phyloP scores from a whole-genome alignment of 2,888 invertebrate genomes.

The Leptopilina syphax region DNA sequence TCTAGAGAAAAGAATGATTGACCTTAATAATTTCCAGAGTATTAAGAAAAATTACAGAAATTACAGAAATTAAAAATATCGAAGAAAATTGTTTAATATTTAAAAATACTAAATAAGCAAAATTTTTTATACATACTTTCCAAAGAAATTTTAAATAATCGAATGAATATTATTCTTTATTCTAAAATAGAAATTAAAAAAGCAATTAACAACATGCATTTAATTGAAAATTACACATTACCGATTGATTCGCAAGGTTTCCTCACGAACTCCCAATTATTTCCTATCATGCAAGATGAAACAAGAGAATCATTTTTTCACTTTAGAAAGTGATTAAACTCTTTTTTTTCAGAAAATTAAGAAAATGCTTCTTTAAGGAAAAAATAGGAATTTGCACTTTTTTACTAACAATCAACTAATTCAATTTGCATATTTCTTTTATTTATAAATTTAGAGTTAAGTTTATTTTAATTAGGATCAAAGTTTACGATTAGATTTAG shows the following conservation, averaged over 20 bases:
- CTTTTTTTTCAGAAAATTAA: neutral
- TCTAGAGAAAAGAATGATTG: neutral
- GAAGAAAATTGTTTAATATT: neutral
- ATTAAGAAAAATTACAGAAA: neutral
- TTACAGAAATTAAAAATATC: neutral
- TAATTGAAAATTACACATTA: slow-evolving; percentile 64
- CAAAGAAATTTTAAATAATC: neutral
- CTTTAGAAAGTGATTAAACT: neutral
- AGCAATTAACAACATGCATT: slow-evolving; percentile 42
- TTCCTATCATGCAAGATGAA: slow-evolving; percentile 70
- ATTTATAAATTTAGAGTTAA: no score
- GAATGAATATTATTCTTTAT: neutral
- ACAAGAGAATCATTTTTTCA: slow-evolving; percentile 59
- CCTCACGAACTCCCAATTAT: slow-evolving; percentile 77
- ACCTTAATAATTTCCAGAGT: neutral
- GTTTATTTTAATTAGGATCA: no score
- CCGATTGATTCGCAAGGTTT: slow-evolving; percentile 76
- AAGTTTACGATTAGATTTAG: no score
- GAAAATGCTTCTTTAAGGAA: no score
- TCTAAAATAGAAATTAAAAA: slow-evolving; percentile 21
- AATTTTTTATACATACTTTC: neutral
- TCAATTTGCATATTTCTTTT: no score
- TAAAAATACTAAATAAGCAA: neutral
- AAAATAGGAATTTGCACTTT: no score
- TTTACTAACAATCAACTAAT: no score